These are phyloP conservation scores for Esox masquinongy DNA, from an alignment of 2,797 vertebrate species.

Conservation along the genomic window DNA sequence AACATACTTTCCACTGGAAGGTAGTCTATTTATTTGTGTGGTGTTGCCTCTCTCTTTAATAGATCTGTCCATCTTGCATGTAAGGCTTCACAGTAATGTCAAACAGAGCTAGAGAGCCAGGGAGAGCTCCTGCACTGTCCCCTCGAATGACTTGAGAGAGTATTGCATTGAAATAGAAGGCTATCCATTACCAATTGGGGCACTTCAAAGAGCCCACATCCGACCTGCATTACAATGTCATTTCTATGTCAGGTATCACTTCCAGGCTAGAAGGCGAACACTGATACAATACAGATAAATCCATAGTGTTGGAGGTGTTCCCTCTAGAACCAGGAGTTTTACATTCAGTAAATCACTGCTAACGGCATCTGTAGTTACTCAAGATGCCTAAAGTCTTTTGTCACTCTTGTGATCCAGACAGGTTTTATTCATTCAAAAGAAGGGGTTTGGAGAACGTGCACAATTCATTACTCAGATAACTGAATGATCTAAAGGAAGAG, in stretches of 20 bases:
- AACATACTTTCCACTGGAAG: background rate
- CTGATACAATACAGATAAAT: background rate
- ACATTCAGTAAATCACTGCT: background rate
- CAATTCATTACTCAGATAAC: background rate
- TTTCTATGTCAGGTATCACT: background rate
- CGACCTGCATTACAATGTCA: slow-evolving; percentile 3
- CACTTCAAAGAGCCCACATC: background rate
- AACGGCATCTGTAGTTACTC: background rate
- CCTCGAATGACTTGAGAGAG: background rate
- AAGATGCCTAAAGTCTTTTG: background rate
- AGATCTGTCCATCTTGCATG: background rate
- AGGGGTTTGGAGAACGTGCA: background rate
- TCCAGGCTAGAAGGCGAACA: background rate
- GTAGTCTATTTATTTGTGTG: background rate
- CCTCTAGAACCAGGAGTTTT: background rate
- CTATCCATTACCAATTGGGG: slow-evolving; percentile 10
- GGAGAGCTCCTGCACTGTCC: background rate
- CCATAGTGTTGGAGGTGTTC: background rate
- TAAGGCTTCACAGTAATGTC: background rate
- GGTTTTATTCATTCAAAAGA: slow-evolving; percentile 13
- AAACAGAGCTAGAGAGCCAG: background rate
- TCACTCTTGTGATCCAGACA: background rate
- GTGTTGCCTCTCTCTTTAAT: background rate
- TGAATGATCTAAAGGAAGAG: background rate
- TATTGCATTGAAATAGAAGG: too few species aligned